Evolutionary conservation across 2,888 invertebrate species (phyloP).

Genomic region (Eurois occulta): DNA sequence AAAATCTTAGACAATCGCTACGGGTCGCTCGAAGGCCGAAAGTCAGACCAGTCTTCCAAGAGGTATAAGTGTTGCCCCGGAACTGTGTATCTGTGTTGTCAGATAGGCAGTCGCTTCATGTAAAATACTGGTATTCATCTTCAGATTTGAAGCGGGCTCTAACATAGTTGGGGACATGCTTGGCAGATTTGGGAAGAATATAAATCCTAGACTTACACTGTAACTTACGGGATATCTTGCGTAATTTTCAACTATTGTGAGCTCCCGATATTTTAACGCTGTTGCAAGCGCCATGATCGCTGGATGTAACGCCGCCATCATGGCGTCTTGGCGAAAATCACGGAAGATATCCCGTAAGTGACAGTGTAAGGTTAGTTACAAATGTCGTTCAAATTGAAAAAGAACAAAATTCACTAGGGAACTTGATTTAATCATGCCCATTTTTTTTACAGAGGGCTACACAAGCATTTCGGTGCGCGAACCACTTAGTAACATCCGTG

Average conservation of each 20-base stretch:
- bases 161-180: not conserved
- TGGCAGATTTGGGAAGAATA: not conserved
- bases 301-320: not conserved
- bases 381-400: not conserved
- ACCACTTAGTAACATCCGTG: slow-evolving; percentile 92
- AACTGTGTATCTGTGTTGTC: not conserved
- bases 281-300: not conserved
- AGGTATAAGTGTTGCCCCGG: not conserved
- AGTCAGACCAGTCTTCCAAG: not conserved
- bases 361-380: not conserved
- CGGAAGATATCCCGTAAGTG: not conserved
- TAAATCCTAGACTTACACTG: not conserved
- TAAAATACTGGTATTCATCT: not conserved
- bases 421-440: not conserved
- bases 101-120: not conserved
- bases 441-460: slow-evolving; percentile 94
- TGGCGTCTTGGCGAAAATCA: too few species aligned
- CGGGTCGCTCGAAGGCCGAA: not conserved
- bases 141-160: not conserved
- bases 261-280: not conserved
- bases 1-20: not conserved
- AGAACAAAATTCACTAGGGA: not conserved
- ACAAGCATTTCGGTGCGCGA: slow-evolving; percentile 97
- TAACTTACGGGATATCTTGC: not conserved
- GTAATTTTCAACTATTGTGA: not conserved